phyloP scores from a whole-genome alignment of 1,140 invertebrate species.

The Heterodera schachtii region DNA sequence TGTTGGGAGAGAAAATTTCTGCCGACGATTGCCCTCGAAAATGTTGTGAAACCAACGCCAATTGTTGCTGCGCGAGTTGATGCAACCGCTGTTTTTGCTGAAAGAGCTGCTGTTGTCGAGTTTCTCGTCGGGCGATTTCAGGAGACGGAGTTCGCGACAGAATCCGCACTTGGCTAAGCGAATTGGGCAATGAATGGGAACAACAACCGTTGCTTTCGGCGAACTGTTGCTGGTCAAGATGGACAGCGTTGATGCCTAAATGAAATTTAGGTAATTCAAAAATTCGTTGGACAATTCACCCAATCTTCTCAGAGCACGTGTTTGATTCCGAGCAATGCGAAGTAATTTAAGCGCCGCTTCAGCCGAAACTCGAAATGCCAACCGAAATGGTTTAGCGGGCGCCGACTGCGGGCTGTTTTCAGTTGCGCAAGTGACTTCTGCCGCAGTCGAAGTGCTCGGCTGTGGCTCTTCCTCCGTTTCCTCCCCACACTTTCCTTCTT shows the following conservation, averaged over 20 bases:
- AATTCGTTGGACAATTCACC: not conserved
- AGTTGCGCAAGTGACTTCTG: not conserved
- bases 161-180: conserved; percentile 10
- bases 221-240: conserved; percentile 2
- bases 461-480: not conserved
- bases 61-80: conserved; percentile 18
- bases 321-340: not conserved
- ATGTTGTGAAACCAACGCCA: not conserved
- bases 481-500: not conserved
- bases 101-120: not conserved
- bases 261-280: not conserved
- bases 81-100: conserved; percentile 16
- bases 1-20: conserved; percentile 7
- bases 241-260: conserved; percentile 15
- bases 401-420: not conserved
- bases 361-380: conserved; percentile 15
- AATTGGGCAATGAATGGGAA: not conserved
- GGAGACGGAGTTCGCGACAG: not conserved
- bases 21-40: not conserved
- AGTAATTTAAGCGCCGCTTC: conserved; percentile 19
- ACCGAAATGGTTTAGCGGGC: not conserved
- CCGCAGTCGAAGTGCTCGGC: not conserved
- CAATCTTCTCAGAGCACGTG: conserved; percentile 1
- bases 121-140: not conserved
- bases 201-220: not conserved